Conservation (phyloP, 2,888 invertebrate genomes). For the Xestia ashworthii region DNA sequence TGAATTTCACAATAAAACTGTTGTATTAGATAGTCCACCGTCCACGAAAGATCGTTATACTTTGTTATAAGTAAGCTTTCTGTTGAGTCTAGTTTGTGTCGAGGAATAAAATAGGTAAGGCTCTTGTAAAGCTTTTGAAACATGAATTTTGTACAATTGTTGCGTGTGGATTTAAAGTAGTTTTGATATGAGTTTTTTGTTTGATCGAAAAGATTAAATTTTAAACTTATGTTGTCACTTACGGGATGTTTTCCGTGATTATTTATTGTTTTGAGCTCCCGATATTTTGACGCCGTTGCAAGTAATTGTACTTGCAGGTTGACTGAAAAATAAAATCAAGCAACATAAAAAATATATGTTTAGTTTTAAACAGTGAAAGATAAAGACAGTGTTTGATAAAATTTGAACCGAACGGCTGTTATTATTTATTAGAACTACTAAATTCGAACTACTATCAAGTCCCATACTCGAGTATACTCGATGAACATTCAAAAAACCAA, state of each 20-base stretch:
- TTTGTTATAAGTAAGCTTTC: slow-evolving; percentile 13
- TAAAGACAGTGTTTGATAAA: too few species aligned
- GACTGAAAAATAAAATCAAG: too few species aligned
- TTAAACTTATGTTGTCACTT: neutral
- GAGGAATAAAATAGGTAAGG: slow-evolving; percentile 4
- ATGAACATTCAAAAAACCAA: neutral
- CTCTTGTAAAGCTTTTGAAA: slow-evolving; percentile 1
- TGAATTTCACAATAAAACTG: too few species aligned
- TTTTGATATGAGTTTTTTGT: neutral
- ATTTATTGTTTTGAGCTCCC: too few species aligned
- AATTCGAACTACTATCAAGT: too few species aligned
- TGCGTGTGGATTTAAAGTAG: neutral
- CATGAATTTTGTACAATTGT: neutral
- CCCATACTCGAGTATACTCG: neutral
- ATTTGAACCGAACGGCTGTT: too few species aligned
- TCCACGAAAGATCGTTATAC: neutral
- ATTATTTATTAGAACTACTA: too few species aligned
- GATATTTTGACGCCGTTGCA: too few species aligned
- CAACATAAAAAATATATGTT: too few species aligned
- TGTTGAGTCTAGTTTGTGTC: slow-evolving; percentile 1
- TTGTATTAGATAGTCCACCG: neutral
- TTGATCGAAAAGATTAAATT: neutral
- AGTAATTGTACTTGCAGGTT: too few species aligned
- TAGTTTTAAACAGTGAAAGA: too few species aligned
- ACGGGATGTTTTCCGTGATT: too few species aligned